Conservation (phyloP, 2,888 invertebrate genomes). For the Actias luna region DNA sequence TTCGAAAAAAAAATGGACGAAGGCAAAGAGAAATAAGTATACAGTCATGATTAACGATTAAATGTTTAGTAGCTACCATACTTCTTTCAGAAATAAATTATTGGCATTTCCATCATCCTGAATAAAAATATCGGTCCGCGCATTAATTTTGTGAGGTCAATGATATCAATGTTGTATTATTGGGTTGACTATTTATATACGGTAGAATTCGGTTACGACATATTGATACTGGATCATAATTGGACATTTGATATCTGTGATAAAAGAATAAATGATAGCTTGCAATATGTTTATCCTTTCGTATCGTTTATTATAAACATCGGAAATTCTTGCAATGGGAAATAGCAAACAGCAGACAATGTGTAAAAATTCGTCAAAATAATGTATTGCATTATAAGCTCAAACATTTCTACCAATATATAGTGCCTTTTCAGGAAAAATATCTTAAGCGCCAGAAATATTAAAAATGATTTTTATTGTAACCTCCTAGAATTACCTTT, state of each 20-base stretch:
- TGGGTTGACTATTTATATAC: neutral
- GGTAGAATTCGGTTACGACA: neutral
- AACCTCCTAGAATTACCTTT: too few species aligned
- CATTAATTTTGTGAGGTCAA: constrained; percentile 7
- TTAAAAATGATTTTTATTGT: too few species aligned
- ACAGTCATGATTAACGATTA: neutral
- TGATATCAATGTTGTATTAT: neutral
- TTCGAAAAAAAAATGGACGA: too few species aligned
- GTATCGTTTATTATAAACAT: neutral
- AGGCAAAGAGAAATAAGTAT: too few species aligned
- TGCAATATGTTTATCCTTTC: neutral
- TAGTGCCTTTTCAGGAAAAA: too few species aligned
- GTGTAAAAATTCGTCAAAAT: neutral
- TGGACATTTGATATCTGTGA: neutral
- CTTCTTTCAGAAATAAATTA: constrained; percentile 3
- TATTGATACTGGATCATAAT: constrained; percentile 1
- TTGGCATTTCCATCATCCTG: neutral
- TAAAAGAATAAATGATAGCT: neutral
- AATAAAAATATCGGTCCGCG: neutral
- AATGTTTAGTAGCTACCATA: neutral
- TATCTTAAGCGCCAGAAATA: too few species aligned
- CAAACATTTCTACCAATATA: too few species aligned
- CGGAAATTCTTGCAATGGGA: neutral
- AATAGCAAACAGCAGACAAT: neutral
- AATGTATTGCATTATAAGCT: too few species aligned